Conservation (phyloP, 2,113 vertebrate species). For the Aphelocoma coerulescens region DNA sequence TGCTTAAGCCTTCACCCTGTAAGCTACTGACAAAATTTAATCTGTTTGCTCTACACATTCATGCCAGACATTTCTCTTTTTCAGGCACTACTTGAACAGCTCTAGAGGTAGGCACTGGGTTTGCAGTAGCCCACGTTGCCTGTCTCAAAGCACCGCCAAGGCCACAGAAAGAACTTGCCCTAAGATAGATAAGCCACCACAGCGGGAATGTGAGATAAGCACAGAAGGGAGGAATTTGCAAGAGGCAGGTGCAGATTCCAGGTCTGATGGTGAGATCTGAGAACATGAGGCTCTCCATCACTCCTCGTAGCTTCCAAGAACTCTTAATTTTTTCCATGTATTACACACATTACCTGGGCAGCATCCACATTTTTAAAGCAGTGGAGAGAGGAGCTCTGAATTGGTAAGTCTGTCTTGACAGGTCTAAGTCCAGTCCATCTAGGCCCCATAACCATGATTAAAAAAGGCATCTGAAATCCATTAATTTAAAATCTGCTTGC, state of each 20-base stretch:
- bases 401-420: neutral
- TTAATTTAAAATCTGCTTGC: neutral
- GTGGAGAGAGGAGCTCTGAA: neutral
- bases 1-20: neutral
- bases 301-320: neutral
- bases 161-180: neutral
- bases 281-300: neutral
- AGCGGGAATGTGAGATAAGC: rapidly evolving
- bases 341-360: neutral
- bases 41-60: neutral
- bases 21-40: neutral
- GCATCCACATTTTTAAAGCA: neutral
- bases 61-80: neutral
- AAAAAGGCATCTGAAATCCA: neutral
- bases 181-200: neutral
- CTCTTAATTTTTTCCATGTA: neutral
- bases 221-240: neutral
- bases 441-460: too few relatives aligned
- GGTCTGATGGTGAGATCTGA: neutral
- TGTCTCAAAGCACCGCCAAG: rapidly evolving
- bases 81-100: neutral
- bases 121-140: neutral
- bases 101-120: neutral
- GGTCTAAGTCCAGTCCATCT: neutral
- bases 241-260: neutral